Base-by-base conservation (phyloP, 2,888 invertebrate species). In the Anthophora plumipes region DNA sequence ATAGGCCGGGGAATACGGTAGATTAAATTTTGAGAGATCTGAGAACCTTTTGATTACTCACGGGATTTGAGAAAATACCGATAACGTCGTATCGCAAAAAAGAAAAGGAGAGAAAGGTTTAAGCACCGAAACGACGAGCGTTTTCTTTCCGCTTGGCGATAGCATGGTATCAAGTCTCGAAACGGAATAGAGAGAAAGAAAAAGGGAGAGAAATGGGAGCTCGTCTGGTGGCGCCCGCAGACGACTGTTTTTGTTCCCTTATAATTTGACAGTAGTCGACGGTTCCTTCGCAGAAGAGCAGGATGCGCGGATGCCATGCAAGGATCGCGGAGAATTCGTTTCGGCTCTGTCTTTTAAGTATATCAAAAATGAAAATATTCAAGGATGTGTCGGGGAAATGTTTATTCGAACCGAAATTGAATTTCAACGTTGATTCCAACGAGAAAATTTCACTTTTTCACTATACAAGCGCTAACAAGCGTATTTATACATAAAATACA, bases 221-320 rank as follows among this genome's bases (percentile, higher is more conserved):
- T 71, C 71, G 76, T 82, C 83, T 84, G 82, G 82, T 82, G 83
- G 83, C 83, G 82, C 82, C 83, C 79, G 82, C 73, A 71, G 82
- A 84, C 83, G 70, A 79, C 70, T 71, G 79, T 84, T 84, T 84
- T 84, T 84, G 72, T 73, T 64, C 64, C 60, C 50, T 71, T 77
- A 73, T 70, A 82, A 83, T 83, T 83, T 77, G 83, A 82, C 71
- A 83, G 82, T 77, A 83, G 60, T 50, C 55, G 75, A 68, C 70
- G 77, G 76, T 77, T 72, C 80, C 80, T 78, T 74, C 82, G 37
- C 48, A 59, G 71, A 73, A 78, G 68, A 54, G 70, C 73, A 73
- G 73, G 79, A 82, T 69, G 59, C 82, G 59, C 73, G 70, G 54
- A 81, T 83, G 82, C 76, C 83, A 63, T 54, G 76, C 75, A 43